phyloP scores from a whole-genome alignment of 2,797 vertebrate genomes.

The Morus bassanus region DNA sequence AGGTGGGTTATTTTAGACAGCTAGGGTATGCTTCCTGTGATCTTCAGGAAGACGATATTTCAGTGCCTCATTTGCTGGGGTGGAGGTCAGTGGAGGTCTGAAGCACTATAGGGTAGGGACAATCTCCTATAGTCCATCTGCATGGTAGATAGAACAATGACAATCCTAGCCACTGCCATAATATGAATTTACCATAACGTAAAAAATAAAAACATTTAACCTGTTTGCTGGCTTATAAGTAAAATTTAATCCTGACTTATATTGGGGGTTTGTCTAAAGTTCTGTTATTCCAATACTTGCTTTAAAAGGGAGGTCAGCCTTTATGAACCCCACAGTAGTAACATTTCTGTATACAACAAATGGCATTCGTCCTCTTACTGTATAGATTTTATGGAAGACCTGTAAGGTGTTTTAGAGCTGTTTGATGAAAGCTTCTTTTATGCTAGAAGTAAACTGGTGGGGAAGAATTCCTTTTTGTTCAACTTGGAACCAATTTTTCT shows the following conservation, averaged over 20 bases:
- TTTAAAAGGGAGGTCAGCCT: neutral
- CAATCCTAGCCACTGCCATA: neutral
- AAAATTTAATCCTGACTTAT: neutral
- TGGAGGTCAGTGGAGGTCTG: neutral
- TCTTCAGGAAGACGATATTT: neutral
- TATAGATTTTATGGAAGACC: neutral
- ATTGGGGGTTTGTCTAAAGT: neutral
- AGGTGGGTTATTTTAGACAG: neutral
- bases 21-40: neutral
- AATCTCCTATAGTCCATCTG: neutral
- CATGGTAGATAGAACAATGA: neutral
- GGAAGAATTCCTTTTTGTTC: neutral
- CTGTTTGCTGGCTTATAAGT: neutral
- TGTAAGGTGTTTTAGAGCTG: neutral
- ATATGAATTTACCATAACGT: neutral
- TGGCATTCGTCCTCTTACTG: neutral
- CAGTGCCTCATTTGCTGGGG: neutral
- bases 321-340: neutral
- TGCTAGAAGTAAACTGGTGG: neutral
- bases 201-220: neutral
- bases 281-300: neutral
- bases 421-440: neutral
- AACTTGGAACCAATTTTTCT: neutral
- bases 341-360: neutral
- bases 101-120: neutral